These are phyloP conservation scores for Amyelois transitella DNA, from an alignment of 1,140 invertebrate species.

Conservation along the genomic window DNA sequence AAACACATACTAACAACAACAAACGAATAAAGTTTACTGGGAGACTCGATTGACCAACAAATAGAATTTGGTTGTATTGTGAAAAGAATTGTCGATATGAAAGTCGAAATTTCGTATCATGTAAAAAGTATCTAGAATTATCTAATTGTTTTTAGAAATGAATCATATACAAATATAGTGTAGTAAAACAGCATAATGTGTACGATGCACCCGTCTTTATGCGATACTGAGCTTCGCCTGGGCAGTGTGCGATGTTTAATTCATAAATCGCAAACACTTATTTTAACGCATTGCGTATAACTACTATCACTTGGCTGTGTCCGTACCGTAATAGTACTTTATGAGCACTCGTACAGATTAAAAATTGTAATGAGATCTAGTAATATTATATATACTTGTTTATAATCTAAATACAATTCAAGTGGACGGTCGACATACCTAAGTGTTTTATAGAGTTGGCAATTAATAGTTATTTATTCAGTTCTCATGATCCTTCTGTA, in stretches of 20 bases:
- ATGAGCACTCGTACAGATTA: conserved; percentile 26
- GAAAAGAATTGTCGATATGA: no score
- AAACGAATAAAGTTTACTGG: no score
- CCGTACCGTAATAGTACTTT: conserved; percentile 34
- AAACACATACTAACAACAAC: no score
- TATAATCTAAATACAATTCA: background rate
- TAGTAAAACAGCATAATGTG: conserved; percentile 24
- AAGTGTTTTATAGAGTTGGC: no score
- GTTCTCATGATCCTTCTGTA: no score
- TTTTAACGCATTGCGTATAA: conserved; percentile 35
- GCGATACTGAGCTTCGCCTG: conserved; percentile 23
- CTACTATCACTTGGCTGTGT: conserved; percentile 24
- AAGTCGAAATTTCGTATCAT: no score
- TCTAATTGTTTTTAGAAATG: background rate
- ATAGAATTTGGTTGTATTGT: no score
- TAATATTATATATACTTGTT: background rate
- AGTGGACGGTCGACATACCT: background rate
- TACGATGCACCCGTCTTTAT: conserved; percentile 25
- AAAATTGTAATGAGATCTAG: conserved; percentile 32
- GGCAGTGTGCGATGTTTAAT: conserved; percentile 36
- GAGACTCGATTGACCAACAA: no score
- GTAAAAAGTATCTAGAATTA: background rate
- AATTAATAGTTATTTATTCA: no score
- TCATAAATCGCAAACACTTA: conserved; percentile 39
- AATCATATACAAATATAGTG: conserved; percentile 25